Conservation (phyloP, 2,888 invertebrate genomes). For the Brachynemurus nebulosus region DNA sequence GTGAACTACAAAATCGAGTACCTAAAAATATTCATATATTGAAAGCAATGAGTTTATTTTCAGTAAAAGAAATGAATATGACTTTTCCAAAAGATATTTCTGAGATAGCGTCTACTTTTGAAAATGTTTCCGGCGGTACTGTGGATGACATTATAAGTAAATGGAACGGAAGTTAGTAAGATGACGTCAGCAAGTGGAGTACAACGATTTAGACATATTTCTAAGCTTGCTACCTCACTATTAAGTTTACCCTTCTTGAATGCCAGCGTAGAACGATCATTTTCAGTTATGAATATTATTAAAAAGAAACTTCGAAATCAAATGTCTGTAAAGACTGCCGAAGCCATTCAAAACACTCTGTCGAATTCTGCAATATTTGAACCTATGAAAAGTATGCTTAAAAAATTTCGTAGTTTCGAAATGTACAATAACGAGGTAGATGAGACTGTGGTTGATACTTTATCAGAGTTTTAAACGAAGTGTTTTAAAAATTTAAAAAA, state of each 20-base stretch:
- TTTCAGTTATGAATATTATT: background rate
- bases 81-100: constrained; percentile 1
- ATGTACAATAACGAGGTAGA: background rate
- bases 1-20: background rate
- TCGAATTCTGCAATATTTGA: background rate
- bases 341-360: background rate
- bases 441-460: background rate
- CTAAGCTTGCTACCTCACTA: background rate
- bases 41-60: background rate
- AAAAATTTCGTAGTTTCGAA: background rate
- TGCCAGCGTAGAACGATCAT: background rate
- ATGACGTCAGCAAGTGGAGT: background rate
- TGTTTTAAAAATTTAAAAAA: too few species aligned
- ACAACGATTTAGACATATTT: background rate
- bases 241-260: background rate
- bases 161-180: background rate
- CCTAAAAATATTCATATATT: background rate
- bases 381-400: background rate
- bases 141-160: background rate
- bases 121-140: background rate
- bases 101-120: background rate
- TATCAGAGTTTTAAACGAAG: background rate
- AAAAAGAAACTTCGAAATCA: background rate
- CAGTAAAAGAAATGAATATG: background rate
- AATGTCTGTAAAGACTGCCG: background rate